Evolutionary conservation across 2,113 vertebrate genomes (phyloP), one percentile per base, ranked within the genome.

Genomic region (Phalacrocorax pelagicus): DNA sequence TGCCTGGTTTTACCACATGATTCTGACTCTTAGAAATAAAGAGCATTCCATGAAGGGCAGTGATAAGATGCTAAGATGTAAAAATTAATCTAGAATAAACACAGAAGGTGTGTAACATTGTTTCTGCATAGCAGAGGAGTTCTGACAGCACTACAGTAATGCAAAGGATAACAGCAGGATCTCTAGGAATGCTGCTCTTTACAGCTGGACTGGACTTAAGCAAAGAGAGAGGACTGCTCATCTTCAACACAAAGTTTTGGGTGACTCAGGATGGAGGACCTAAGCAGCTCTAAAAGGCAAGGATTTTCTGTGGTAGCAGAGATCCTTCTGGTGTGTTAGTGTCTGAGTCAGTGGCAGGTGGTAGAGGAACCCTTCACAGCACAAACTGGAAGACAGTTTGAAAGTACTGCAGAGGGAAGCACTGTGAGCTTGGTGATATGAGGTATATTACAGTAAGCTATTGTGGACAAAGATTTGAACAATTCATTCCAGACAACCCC

Each of bases 401-500:
- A 63, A 88, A 89, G 38, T n/a, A 22, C 36, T 70, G 58, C 29
- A 40, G 22, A 46, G 42, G 36, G 58, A 63, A 87, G 49, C 22
- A 10, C 40, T 69, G 20, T 58, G 59, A 69, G 49, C 52, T 90
- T 67, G 65, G 19, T 75, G 22, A 12, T 59, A 27, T 36, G 36
- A 69, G 47, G 11, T 85, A 12, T 72, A 10, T 80, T 73, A 29
- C 1, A 5, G 74, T 91, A 22, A 84, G 38, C 72, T 65, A 13
- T 23, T 77, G 49, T 54, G 75, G 70, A 12, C 58, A 65, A 69
- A 75, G 92, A 73, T 82, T 82, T 91, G 67, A 96, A 91, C 78
- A 92, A 58, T 93, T 86, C 38, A 58, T 95, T 95, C 92, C 94
- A 85, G 91, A 84, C 61, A 92, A 75, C 59, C 49, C 17, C 62